phyloP scores from a whole-genome alignment of 2,797 vertebrate genomes.

The Fistularia commersonii region DNA sequence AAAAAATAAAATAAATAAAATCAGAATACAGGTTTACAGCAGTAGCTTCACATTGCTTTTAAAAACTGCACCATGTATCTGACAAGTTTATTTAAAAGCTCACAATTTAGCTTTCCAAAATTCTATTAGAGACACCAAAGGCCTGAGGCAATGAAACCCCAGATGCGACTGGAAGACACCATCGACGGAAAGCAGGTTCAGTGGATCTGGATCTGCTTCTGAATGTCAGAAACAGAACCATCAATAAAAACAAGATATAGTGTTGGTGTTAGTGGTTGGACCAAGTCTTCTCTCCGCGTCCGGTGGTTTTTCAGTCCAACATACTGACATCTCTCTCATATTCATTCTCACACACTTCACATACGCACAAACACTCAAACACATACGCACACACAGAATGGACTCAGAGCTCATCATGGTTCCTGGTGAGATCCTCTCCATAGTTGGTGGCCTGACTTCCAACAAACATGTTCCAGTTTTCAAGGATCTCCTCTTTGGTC shows the following conservation, averaged over 20 bases:
- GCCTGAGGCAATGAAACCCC: slow-evolving; percentile 44
- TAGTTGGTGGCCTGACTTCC: slow-evolving; percentile 99
- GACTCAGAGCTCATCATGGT: slow-evolving; percentile 91
- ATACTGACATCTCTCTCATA: slow-evolving; percentile 24
- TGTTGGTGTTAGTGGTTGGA: slow-evolving; percentile 32
- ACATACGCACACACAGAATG: neutral
- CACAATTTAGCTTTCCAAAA: neutral
- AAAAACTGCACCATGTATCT: no score
- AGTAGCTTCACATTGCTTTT: slow-evolving; percentile 56
- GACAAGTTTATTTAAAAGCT: no score
- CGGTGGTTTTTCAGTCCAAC: slow-evolving; percentile 16
- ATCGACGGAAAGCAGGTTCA: slow-evolving; percentile 26
- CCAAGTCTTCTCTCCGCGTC: neutral
- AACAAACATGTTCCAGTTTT: slow-evolving; percentile 99
- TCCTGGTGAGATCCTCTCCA: slow-evolving; percentile 93
- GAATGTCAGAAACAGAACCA: slow-evolving; percentile 67
- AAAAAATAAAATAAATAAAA: slow-evolving; percentile 75
- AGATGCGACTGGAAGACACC: slow-evolving; percentile 55
- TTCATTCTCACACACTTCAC: neutral
- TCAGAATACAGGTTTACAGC: slow-evolving; percentile 37
- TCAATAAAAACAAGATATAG: slow-evolving; percentile 13
- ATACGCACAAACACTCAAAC: neutral
- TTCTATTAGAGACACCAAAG: slow-evolving; percentile 1
- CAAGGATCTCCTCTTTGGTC: slow-evolving; percentile 91
- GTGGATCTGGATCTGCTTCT: slow-evolving; percentile 44